Evolutionary conservation across 2,113 vertebrate genomes (phyloP), one percentile per base, ranked within the genome.

Genomic region (Otus sunia): DNA sequence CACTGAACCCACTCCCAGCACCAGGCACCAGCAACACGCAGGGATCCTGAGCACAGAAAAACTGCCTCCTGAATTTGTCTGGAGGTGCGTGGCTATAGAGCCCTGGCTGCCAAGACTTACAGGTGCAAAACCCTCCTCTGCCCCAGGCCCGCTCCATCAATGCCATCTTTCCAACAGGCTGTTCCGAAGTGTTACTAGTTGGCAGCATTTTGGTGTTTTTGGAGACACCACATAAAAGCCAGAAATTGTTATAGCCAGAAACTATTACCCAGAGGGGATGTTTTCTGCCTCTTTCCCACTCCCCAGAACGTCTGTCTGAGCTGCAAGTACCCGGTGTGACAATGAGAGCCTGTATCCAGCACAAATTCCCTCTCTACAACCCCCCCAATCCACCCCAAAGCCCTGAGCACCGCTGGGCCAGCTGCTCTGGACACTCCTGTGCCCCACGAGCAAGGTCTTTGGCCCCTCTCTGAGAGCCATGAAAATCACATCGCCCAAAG

Each of bases 1-100:
- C 10, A 0, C 52, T 7, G 34, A 49, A 43, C 77, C 34, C 12
- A 0, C 37, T 4, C 12, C 50, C 79, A 41, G 34, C 6, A 20
- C 53, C 64, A 4, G 34, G 68, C 68, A 52, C 50, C 37, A 9
- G 72, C 86, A 37, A 10, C 60, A 11, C 0, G 0, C 37, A 26
- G 15, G 22, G 37, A 68, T 29, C 19, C 60, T 1, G 14, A 41
- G 72, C 9, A 4, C 22, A 16, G 43, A 9, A 36, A 32, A 36
- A 32, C 22, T 4, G 12, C 45, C 68, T 43, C 58, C 76, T n/a
- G 47, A 8, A 27, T 27, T 34, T 4, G 18, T 16, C 79, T 29
- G 52, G 76, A 1, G 12, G 47, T 5, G 37, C 13, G 66, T 3
- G 68, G 27, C 47, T 17, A 4, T 9, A 47, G 45, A 41, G 56